Base-by-base conservation (phyloP, 2,113 vertebrate species). In the Apteryx owenii region DNA sequence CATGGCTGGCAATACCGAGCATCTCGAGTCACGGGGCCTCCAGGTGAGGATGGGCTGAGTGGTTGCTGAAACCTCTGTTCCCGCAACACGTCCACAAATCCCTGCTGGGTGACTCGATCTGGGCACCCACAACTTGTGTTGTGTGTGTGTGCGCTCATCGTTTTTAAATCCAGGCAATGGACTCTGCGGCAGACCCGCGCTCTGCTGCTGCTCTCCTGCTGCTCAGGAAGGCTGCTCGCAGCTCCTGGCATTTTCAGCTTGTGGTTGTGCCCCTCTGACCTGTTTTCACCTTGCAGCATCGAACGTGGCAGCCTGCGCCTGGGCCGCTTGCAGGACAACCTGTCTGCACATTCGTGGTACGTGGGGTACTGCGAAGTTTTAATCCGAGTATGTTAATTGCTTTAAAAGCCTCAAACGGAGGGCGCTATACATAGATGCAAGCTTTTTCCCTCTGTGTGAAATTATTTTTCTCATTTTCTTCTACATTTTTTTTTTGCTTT, bases 281-380 rank as follows among this genome's bases (percentile, higher is more conserved):
- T 18, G 18, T 48, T 48, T 48, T 18, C 19, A 18, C 46, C 18
- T 48, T 48, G 46, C 46, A 19, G 46, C 46, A 48, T 48, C 18
- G 46, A 48, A 19, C 46, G 8, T 19, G 19, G 46, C 46, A 48
- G 46, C 46, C 46, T 48, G 46, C 11, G 46, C 18, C 46, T 48
- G 46, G 46, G 46, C 46, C 46, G 7, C 80, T 25, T 23, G 83
- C 50, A 1, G 2, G 19, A 7, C 1, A 0, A 38, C 6, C 0
- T 5, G 18, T 33, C 50, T 42, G 2, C 2, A 7, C 1, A 0
- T 40, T 66, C 5, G 40, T 8, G 69, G 42, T 33, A 44, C 12
- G 5, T 31, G 2, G 0, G 38, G 2, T 15, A 5, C 60, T 9
- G 19, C 33, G 65, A 29, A 13, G 0, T 42, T 81, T 80, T 69